Base-by-base conservation (phyloP, 2,888 invertebrate species). In the Hypsopygia costalis region DNA sequence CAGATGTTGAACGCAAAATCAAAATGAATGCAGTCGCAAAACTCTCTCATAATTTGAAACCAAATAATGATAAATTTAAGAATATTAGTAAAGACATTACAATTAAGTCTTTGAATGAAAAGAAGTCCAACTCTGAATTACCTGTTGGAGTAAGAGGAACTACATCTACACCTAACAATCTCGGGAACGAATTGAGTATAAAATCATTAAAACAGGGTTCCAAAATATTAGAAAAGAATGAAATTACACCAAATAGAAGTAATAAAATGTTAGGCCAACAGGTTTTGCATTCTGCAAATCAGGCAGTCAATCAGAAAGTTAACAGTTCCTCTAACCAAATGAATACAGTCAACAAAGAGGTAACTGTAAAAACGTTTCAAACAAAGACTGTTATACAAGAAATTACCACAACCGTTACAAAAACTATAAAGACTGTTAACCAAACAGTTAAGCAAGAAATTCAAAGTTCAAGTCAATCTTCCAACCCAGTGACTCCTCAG, bases 391-490 rank as follows among this genome's bases (percentile, higher is more conserved):
- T 87, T 9, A 81, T 87, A 47, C 72, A 88, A 69, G 88, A 88
- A 69, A 78, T 88, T 25, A 88, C 87, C 4, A 87, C 87, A 35
- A 88, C 88, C 21, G 86, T 88, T 1, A 88, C 88, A 6, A 86
- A 86, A 73, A 88, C 87, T 6, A 79, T 88, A 48, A 75, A 85
- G 56, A 86, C 83, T 11, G 76, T 87, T 0, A 87, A 85, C 49
- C 81, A 85, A 58, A 75, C 74, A 20, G 61, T 71, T 11, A 81
- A 83, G 44, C 79, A 85, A 58, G 75, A 81, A 61, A 57, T 77
- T 21, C 69, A 66, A 47, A 76, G 66, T 49, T 50, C 58, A 31
- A 62, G 46, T 36, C 73, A 76, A 45, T 56, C 51, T 40, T 43
- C 48, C 54, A 30, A 46, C 43, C 40, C 49, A 63, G 7, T 52